A percentile compares a stretch with the other conserved stretches of the same genome.
phyloP scores from a whole-genome alignment of 1,140 invertebrate species.

The Streblospio benedicti region DNA sequence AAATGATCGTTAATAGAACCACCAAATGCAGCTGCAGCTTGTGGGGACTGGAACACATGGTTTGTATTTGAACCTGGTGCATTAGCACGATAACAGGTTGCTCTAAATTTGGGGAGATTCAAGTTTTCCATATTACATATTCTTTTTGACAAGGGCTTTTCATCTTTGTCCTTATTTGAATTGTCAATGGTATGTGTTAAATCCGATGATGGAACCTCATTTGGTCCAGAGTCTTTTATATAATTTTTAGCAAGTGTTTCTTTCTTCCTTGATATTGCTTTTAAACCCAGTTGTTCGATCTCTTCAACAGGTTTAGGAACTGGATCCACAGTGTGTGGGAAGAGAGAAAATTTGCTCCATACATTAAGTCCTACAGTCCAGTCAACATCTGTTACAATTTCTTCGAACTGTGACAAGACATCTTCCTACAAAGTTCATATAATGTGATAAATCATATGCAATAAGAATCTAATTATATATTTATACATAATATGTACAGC shows the following conservation, averaged over 20 bases:
- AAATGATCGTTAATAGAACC: slow-evolving; percentile 52
- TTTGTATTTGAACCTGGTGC: too few relatives aligned
- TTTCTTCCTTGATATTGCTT: too few relatives aligned
- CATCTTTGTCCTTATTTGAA: slow-evolving; percentile 4
- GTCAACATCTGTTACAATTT: slow-evolving; percentile 41
- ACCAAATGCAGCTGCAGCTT: slow-evolving; percentile 51
- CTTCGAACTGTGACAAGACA: slow-evolving; percentile 41
- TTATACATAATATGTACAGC: slow-evolving; percentile 6
- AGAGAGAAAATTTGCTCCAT: slow-evolving; percentile 48
- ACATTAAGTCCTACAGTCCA: slow-evolving; percentile 47
- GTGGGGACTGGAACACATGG: slow-evolving; percentile 53
- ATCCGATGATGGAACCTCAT: slow-evolving; percentile 12
- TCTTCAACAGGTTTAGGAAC: too few relatives aligned
- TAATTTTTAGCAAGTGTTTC: too few relatives aligned
- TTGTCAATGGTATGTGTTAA: slow-evolving; percentile 9
- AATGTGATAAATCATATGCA: background rate
- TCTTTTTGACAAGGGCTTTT: slow-evolving; percentile 22
- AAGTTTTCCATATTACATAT: slow-evolving; percentile 12
- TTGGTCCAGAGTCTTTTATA: too few relatives aligned
- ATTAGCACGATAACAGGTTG: slow-evolving; percentile 53
- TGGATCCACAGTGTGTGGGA: slow-evolving; percentile 37
- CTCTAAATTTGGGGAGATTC: slow-evolving; percentile 51
- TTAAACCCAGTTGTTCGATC: too few relatives aligned
- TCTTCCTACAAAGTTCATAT: slow-evolving; percentile 34
- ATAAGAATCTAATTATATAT: background rate